Percentiles rank a stretch among this genome's conserved stretches.
Conservation (phyloP, 2,113 vertebrate species). For the Larimichthys crocea region DNA sequence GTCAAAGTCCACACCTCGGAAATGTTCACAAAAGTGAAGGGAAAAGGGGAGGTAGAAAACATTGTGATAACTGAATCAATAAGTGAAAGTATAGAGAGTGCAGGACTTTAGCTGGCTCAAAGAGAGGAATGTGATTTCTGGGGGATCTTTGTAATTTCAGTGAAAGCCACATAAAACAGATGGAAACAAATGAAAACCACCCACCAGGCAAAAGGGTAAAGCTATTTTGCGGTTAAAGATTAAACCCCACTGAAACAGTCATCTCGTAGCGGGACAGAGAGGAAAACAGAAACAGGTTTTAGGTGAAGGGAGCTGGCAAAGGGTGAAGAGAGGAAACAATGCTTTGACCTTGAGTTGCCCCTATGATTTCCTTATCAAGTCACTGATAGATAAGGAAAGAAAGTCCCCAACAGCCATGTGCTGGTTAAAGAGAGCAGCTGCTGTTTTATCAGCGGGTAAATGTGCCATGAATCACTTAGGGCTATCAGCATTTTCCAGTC, state of each 20-base stretch:
- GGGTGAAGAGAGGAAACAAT: slow-evolving; percentile 6
- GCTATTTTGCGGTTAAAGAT: slow-evolving; percentile 26
- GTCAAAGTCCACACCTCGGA: neutral
- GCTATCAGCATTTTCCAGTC: slow-evolving; percentile 43
- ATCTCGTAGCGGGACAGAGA: neutral
- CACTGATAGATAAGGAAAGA: slow-evolving; percentile 48
- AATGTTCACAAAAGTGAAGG: neutral
- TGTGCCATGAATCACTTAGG: slow-evolving; percentile 4
- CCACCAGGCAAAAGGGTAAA: slow-evolving; percentile 19
- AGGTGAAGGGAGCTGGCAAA: neutral
- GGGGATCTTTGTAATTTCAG: slow-evolving; percentile 34
- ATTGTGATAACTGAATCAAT: slow-evolving; percentile 1
- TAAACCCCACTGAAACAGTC: slow-evolving; percentile 26
- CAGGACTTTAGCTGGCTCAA: neutral
- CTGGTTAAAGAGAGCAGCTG: slow-evolving; percentile 13
- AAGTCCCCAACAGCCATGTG: slow-evolving; percentile 44
- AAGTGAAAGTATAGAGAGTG: neutral
- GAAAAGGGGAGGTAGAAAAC: neutral
- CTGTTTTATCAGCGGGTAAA: slow-evolving; percentile 45
- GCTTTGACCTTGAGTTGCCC: slow-evolving; percentile 56
- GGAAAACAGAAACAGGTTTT: neutral
- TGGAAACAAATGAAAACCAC: slow-evolving; percentile 56
- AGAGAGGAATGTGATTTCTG: slow-evolving; percentile 23
- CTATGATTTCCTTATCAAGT: slow-evolving; percentile 67
- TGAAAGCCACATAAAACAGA: slow-evolving; percentile 42